Base-by-base conservation (phyloP, 2,888 invertebrate species). In the Nephrotoma guestfalica region DNA sequence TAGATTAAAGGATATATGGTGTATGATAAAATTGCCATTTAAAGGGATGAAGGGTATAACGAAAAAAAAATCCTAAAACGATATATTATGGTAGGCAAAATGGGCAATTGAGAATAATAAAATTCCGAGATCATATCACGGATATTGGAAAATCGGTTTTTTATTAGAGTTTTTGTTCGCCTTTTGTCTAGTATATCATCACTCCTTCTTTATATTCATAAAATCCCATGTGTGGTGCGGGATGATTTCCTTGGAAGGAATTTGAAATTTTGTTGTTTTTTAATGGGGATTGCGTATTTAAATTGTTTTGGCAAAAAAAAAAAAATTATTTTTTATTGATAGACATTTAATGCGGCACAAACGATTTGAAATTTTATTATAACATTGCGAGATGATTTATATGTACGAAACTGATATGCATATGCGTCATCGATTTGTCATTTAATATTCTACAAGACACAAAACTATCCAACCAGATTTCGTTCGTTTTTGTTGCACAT, bases 121-220 rank as follows among this genome's bases (percentile, higher is more conserved):
- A 84, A 84, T 84, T 84, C 51, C 86, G 85, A 87, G 87, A 87
- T 87, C 87, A 86, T 86, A 87, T 87, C 87, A 87, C 87, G 87
- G 87, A 87, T 87, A 87, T 87, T 87, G 87, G 87, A 87, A 87
- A 87, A 87, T 87, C 87, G 87, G 71, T 87, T 87, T 87, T 87
- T 87, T 87, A 87, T 87, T 87, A 86, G 51, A 87, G 41, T 84
- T 84, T 84, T 42, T 41, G n/a, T 84, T 42, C 84, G 41, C 84
- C 1, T 30, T 9, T 4, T 84, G 9, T 71, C 2, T 71, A 43
- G 71, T 71, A 30, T 71, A 30, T 71, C 71, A 30, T 71, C 71
- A 71, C 71, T 71, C 71, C 71, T 71, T 15, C 6, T 51, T 30
- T 51, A 51, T 15, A 6, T 15, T 51, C 30, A 9, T 18, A 5